phyloP scores from a whole-genome alignment of 2,888 invertebrate species.

The Caenorhabditis sulstoni region DNA sequence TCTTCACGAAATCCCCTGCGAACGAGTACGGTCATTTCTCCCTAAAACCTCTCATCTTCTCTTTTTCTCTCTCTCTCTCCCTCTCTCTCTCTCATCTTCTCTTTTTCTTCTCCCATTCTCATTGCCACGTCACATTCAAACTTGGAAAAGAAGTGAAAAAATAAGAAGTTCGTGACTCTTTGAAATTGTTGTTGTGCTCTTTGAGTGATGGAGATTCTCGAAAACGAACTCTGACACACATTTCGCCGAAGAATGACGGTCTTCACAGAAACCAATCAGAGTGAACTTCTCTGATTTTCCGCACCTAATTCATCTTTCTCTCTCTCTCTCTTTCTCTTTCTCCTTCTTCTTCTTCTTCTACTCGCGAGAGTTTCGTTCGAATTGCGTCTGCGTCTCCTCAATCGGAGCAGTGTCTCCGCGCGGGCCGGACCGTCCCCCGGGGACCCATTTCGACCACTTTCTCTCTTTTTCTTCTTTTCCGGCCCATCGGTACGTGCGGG shows the following conservation, averaged over 20 bases:
- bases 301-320: slow-evolving; percentile 49
- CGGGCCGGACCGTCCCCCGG: slow-evolving; percentile 28
- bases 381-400: slow-evolving; percentile 40
- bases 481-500: slow-evolving; percentile 45
- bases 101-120: too few relatives aligned
- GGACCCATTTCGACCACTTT: slow-evolving; percentile 56
- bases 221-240: too few relatives aligned
- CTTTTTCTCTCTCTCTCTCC: too few relatives aligned
- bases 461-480: slow-evolving; percentile 31
- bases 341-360: slow-evolving; percentile 9
- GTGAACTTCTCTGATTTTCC: slow-evolving; percentile 4
- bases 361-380: slow-evolving; percentile 9
- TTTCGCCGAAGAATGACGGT: too few relatives aligned
- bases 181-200: too few relatives aligned
- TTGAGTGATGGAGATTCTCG: too few relatives aligned
- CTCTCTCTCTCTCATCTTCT: too few relatives aligned
- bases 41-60: too few relatives aligned
- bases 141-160: too few relatives aligned
- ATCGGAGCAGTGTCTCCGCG: slow-evolving; percentile 14
- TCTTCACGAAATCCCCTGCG: slow-evolving; percentile 12
- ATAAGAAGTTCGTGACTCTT: too few relatives aligned
- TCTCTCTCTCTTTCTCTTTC: slow-evolving; percentile 23
- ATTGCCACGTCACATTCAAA: too few relatives aligned
- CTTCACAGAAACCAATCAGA: too few relatives aligned
- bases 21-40: neutral